Conservation (phyloP, 2,888 invertebrate species). For the Bimastos eiseni region DNA sequence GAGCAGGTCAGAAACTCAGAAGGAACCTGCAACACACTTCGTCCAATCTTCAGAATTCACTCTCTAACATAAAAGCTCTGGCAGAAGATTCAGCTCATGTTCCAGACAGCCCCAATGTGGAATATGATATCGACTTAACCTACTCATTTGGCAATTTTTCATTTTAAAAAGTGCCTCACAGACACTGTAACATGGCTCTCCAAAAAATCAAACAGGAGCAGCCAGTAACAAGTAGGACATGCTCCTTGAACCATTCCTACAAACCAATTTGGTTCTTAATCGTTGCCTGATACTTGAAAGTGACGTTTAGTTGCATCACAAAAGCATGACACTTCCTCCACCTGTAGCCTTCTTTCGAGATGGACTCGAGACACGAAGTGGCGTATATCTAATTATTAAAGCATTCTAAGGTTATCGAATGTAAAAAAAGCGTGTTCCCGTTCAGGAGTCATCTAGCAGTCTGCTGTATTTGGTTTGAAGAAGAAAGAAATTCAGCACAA, state of each 20-base stretch:
- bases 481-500: too few relatives aligned
- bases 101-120: not conserved
- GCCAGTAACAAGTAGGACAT: not conserved
- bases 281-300: too few relatives aligned
- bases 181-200: not conserved
- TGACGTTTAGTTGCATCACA: too few relatives aligned
- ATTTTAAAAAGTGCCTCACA: not conserved
- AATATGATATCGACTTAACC: not conserved
- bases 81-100: not conserved
- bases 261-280: not conserved
- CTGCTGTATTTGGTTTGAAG: too few relatives aligned
- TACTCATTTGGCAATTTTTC: not conserved
- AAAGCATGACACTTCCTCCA: too few relatives aligned
- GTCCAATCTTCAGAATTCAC: not conserved
- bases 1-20: not conserved
- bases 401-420: too few relatives aligned
- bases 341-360: too few relatives aligned
- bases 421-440: too few relatives aligned
- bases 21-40: slow-evolving; percentile 17
- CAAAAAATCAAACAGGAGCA: not conserved
- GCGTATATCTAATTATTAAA: too few relatives aligned
- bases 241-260: not conserved
- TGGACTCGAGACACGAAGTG: too few relatives aligned
- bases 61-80: not conserved
- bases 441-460: too few relatives aligned